A percentile compares a stretch with the other conserved stretches of the same genome.
Conservation (phyloP, 53 echinoderm and acorn worm genomes). For the Hippasteria phrygiana region DNA sequence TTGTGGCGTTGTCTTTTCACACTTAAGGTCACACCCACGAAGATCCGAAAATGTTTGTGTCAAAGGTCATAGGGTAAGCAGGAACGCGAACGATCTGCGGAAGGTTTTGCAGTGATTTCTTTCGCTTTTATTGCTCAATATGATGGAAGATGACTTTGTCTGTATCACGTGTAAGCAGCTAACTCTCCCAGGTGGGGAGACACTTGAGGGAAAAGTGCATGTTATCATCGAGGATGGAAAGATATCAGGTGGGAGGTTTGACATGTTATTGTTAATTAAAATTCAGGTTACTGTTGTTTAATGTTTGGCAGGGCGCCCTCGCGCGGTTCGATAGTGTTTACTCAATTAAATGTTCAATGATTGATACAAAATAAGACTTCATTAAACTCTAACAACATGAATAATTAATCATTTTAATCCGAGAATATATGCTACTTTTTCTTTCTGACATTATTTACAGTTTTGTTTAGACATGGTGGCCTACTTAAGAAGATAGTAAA, state of each 20-base stretch:
- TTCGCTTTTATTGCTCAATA: too few relatives aligned
- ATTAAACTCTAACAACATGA: too few relatives aligned
- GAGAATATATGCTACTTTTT: too few relatives aligned
- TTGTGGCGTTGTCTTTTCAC: neutral
- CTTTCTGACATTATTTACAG: too few relatives aligned
- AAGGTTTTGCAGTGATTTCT: too few relatives aligned
- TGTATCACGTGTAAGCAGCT: slow-evolving; percentile 88
- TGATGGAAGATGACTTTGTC: slow-evolving; percentile 78
- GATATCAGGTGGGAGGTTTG: slow-evolving; percentile 69
- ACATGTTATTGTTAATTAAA: neutral
- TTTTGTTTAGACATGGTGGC: too few relatives aligned
- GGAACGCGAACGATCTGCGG: neutral
- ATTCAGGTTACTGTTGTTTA: neutral
- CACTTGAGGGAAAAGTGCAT: slow-evolving; percentile 74
- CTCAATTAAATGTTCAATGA: neutral
- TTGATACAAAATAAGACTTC: neutral
- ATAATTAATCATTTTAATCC: too few relatives aligned
- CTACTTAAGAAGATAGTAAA: too few relatives aligned
- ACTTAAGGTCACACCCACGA: neutral
- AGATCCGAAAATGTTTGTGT: slow-evolving; percentile 30
- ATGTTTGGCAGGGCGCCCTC: slow-evolving; percentile 37
- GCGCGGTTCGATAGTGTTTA: neutral
- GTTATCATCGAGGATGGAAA: slow-evolving; percentile 83
- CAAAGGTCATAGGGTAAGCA: slow-evolving; percentile 6
- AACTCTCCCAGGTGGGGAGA: slow-evolving; percentile 78